phyloP scores from a whole-genome alignment of 2,797 vertebrate species.

The Manis pentadactyla region DNA sequence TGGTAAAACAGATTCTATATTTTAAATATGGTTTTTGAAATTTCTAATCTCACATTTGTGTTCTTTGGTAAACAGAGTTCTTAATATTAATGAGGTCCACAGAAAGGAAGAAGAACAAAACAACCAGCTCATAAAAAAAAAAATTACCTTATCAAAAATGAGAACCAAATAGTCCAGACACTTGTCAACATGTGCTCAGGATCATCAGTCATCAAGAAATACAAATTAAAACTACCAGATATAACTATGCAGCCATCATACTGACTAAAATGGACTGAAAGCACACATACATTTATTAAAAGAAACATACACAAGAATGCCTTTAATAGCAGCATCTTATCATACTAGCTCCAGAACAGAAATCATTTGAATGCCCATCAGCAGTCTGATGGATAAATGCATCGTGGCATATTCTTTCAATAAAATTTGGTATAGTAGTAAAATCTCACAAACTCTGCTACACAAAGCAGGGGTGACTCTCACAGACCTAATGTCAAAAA shows the following conservation, averaged over 20 bases:
- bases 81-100: conserved; percentile 6
- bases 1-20: neutral
- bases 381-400: neutral
- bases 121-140: neutral
- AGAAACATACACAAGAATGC: neutral
- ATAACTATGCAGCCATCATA: neutral
- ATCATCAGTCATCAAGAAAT: neutral
- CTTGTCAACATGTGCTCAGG: neutral
- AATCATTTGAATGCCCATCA: neutral
- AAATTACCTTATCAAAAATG: neutral
- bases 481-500: neutral
- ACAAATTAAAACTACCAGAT: neutral
- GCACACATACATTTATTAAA: neutral
- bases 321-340: neutral
- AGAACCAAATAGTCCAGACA: neutral
- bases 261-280: conserved; percentile 1
- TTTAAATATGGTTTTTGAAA: neutral
- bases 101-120: neutral
- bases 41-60: neutral
- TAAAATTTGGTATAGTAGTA: neutral
- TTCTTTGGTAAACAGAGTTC: neutral
- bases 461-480: neutral
- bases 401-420: neutral
- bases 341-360: neutral
- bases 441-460: neutral